A percentile compares a stretch with the other conserved stretches of the same genome.
Evolutionary conservation across 2,113 vertebrate species (phyloP).

Genomic region (Cynocephalus volans): DNA sequence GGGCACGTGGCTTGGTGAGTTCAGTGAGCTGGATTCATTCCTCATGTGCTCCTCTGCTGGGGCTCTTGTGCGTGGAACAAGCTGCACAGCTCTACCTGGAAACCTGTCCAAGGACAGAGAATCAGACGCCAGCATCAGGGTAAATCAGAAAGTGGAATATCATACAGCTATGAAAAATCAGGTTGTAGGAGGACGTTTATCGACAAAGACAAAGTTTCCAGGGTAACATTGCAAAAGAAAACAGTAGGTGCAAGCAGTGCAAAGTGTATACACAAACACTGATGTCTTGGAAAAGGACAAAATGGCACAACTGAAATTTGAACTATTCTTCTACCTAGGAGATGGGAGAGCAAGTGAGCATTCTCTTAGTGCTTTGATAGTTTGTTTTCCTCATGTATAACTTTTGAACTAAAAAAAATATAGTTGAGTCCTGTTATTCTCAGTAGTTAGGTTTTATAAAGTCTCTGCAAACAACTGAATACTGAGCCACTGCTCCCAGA

Average conservation of each 20-base stretch:
- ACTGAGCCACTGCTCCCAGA: rapidly evolving
- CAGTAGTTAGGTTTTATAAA: not conserved
- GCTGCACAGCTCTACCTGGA: rapidly evolving
- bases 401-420: not conserved
- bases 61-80: not conserved
- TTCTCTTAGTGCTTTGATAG: not conserved
- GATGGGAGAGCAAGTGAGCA: rapidly evolving
- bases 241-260: rapidly evolving
- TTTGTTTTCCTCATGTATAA: not conserved
- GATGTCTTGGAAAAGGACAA: not conserved
- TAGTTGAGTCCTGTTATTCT: not conserved
- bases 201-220: not conserved
- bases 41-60: not conserved
- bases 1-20: rapidly evolving
- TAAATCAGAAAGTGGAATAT: not conserved
- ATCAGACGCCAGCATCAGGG: too few relatives aligned
- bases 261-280: rapidly evolving
- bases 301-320: rapidly evolving
- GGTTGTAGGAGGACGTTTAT: not conserved
- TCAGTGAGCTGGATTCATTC: not conserved
- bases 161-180: not conserved
- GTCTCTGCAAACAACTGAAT: rapidly evolving
- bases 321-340: not conserved
- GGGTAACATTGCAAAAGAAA: not conserved
- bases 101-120: rapidly evolving